phyloP scores from a whole-genome alignment of 2,888 invertebrate genomes.

The Cryptops parisi region DNA sequence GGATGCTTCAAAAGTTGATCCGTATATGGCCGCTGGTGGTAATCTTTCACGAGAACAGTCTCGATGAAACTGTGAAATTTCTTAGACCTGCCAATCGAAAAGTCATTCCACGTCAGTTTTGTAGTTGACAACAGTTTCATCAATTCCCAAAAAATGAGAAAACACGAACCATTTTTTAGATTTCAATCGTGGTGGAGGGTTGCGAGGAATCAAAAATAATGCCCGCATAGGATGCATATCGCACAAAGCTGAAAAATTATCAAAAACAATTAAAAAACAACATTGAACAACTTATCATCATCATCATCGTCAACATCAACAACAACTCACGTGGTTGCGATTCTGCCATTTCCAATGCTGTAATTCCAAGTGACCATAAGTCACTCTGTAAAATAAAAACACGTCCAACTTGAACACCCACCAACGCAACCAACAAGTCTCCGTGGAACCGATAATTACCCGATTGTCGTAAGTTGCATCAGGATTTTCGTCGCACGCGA shows the following conservation, averaged over 20 bases:
- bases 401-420: constrained; percentile 68
- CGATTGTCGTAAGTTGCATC: constrained; percentile 98
- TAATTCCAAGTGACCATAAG: constrained; percentile 63
- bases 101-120: background rate
- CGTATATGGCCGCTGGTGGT: constrained; percentile 95
- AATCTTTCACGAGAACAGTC: constrained; percentile 96
- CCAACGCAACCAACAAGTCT: constrained; percentile 32
- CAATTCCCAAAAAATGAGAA: too few species aligned
- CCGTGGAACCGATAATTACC: constrained; percentile 21
- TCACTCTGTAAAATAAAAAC: constrained; percentile 34
- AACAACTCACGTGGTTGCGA: constrained; percentile 65
- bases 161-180: constrained; percentile 83
- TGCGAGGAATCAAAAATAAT: constrained; percentile 93
- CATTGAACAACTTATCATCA: background rate
- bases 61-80: constrained; percentile 97
- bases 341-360: constrained; percentile 99
- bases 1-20: constrained; percentile 94
- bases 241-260: constrained; percentile 51
- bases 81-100: constrained; percentile 46
- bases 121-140: background rate
- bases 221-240: constrained; percentile 99
- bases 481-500: constrained; percentile 99
- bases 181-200: constrained; percentile 93
- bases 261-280: background rate
- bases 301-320: background rate